Evolutionary conservation across 2,113 vertebrate genomes (phyloP).

Genomic region (Pitta sordida): DNA sequence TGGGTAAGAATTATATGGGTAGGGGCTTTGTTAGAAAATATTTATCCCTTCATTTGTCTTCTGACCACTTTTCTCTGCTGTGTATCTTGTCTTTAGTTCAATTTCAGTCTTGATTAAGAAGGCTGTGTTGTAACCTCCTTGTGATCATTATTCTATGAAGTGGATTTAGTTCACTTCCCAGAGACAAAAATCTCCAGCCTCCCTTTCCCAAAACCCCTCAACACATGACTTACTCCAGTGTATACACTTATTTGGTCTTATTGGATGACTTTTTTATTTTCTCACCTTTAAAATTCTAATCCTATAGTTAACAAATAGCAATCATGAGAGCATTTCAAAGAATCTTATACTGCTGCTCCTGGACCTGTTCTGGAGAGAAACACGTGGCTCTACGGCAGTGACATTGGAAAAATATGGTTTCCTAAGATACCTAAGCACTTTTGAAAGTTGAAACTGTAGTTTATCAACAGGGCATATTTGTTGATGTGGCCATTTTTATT

Average conservation of each 20-base stretch:
- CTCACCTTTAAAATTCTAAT: background rate
- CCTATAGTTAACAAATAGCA: background rate
- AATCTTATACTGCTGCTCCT: background rate
- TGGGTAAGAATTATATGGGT: background rate
- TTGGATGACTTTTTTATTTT: background rate
- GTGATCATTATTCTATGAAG: background rate
- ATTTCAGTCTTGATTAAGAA: background rate
- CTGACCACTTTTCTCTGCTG: background rate
- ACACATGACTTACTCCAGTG: background rate
- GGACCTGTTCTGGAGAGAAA: background rate
- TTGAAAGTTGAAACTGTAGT: background rate
- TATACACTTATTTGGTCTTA: background rate
- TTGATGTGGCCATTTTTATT: background rate
- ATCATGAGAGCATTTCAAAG: background rate
- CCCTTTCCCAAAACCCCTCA: background rate
- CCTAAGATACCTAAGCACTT: background rate
- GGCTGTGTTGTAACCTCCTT: background rate
- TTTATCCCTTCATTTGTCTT: background rate
- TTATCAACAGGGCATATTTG: background rate
- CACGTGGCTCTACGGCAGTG: fast-evolving
- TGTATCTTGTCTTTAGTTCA: background rate
- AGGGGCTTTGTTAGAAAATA: background rate
- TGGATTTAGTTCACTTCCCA: background rate
- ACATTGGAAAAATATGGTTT: background rate
- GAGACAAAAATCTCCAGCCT: background rate